phyloP scores from a whole-genome alignment of 2,888 invertebrate species.

The Microctonus hyperodae region DNA sequence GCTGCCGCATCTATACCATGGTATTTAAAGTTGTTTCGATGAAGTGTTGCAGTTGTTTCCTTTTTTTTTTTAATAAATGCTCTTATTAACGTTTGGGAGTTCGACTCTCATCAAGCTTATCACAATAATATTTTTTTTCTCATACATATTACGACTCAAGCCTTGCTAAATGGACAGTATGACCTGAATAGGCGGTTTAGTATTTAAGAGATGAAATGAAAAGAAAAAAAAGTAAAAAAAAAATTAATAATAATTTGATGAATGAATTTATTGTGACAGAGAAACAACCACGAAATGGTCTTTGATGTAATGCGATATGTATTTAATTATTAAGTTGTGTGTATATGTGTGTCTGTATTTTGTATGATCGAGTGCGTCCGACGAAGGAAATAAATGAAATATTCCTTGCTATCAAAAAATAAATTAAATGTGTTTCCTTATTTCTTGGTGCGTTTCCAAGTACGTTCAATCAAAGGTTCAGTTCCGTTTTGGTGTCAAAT shows the following conservation, averaged over 20 bases:
- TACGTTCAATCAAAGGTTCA: constrained; percentile 64
- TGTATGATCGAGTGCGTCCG: constrained; percentile 53
- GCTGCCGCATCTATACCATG: constrained; percentile 11
- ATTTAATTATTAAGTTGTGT: constrained; percentile 56
- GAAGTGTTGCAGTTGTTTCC: not conserved
- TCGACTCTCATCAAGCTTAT: not conserved
- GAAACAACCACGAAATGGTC: not conserved
- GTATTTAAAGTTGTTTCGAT: not conserved
- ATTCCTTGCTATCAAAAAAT: constrained; percentile 59
- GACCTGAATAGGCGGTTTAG: not conserved
- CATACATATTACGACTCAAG: not conserved
- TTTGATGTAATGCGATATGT: not conserved
- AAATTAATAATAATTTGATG: constrained; percentile 12
- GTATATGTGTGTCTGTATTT: constrained; percentile 59
- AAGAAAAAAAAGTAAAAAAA: constrained; percentile 6
- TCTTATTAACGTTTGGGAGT: not conserved
- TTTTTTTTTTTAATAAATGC: not conserved
- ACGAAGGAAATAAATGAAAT: constrained; percentile 55
- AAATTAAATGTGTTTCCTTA: constrained; percentile 58
- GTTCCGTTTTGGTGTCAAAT: constrained; percentile 71
- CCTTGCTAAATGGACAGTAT: not conserved
- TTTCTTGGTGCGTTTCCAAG: constrained; percentile 65
- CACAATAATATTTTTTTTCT: not conserved
- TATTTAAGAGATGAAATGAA: not conserved
- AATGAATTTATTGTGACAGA: constrained; percentile 31